Conservation (phyloP, 64 coral and sea anemone genomes). For the Dendronephthya gigantea region DNA sequence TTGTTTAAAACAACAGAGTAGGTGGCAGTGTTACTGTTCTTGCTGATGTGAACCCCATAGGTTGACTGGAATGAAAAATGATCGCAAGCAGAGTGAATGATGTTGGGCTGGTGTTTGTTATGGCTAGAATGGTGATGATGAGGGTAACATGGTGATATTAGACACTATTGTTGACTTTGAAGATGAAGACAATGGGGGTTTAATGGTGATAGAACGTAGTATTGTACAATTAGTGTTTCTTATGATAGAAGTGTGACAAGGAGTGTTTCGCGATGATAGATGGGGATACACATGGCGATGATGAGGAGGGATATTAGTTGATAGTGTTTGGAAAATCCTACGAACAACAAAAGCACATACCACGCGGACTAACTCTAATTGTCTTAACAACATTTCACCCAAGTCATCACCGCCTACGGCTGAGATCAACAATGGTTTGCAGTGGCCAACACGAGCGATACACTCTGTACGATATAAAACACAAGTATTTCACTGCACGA, state of each 20-base stretch:
- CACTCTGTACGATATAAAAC: conserved; percentile 46
- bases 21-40: conserved; percentile 62
- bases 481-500: neutral
- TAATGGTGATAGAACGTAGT: neutral
- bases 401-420: conserved; percentile 69
- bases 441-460: conserved; percentile 65
- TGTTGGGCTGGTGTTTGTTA: neutral
- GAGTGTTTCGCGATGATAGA: neutral
- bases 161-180: too few relatives aligned
- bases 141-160: too few relatives aligned
- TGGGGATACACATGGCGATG: neutral
- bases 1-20: conserved; percentile 78
- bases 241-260: neutral
- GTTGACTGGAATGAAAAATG: conserved; percentile 37
- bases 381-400: conserved; percentile 68
- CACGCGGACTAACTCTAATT: conserved; percentile 17
- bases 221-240: neutral
- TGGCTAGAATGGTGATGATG: neutral
- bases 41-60: conserved; percentile 69
- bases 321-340: too few relatives aligned
- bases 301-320: neutral
- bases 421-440: conserved; percentile 70
- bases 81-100: neutral
- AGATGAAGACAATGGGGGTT: neutral
- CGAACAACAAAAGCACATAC: neutral